These are phyloP conservation scores for Amphiduros pacificus DNA, from an alignment of 2,888 invertebrate genomes.

Conservation along the genomic window DNA sequence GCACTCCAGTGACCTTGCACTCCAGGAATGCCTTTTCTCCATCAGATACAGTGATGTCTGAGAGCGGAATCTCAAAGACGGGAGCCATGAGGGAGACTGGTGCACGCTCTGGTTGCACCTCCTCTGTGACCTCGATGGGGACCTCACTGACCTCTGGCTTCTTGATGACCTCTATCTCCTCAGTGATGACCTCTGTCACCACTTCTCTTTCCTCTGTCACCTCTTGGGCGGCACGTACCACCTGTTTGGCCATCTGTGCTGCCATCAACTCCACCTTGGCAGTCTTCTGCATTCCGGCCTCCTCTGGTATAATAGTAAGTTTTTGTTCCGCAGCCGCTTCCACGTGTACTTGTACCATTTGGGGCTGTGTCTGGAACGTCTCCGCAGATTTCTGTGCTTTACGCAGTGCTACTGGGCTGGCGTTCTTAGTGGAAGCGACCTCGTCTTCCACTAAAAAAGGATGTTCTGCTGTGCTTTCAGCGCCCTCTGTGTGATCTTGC, in stretches of 20 bases:
- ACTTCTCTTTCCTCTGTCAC: constrained; percentile 21
- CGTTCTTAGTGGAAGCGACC: constrained; percentile 16
- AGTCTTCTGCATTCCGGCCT: constrained; percentile 4
- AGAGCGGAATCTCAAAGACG: constrained; percentile 32
- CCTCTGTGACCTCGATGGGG: constrained; percentile 5
- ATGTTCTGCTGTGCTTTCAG: constrained; percentile 7
- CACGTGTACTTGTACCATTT: constrained; percentile 2
- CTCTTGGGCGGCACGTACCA: constrained; percentile 19
- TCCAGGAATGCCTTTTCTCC: constrained; percentile 47
- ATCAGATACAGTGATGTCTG: constrained; percentile 43
- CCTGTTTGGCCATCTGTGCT: constrained; percentile 15
- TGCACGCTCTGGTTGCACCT: constrained; percentile 19
- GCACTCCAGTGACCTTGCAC: constrained; percentile 43
- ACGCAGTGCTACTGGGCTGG: not conserved
- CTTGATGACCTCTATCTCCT: constrained; percentile 11
- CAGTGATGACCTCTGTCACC: constrained; percentile 15
- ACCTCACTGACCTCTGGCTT: constrained; percentile 1
- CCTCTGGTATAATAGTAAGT: constrained; percentile 2
- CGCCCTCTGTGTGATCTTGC: constrained; percentile 6
- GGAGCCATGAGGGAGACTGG: constrained; percentile 31
- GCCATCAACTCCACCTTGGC: constrained; percentile 9
- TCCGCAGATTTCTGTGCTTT: not conserved
- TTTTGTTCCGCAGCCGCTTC: constrained; percentile 16
- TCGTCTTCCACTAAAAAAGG: constrained; percentile 17
- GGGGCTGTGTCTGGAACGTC: not conserved